Percentiles rank a stretch among this genome's conserved stretches.
Conservation (phyloP, 2,888 invertebrate species). For the Dryobota labecula region DNA sequence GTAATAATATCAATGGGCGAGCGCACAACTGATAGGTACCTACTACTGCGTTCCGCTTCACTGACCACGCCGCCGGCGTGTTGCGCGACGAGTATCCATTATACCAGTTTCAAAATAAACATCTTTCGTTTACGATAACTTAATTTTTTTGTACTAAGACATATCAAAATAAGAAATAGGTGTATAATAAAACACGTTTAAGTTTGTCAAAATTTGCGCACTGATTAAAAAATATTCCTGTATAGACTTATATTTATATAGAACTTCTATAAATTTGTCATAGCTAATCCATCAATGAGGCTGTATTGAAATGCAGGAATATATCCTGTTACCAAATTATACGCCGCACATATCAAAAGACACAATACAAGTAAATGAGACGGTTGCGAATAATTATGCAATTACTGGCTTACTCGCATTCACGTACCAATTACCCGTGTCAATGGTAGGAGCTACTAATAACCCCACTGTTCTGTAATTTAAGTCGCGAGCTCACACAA, state of each 20-base stretch:
- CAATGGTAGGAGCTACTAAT: slow-evolving; percentile 71
- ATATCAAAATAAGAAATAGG: no score
- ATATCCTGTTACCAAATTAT: slow-evolving; percentile 56
- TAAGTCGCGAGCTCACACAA: slow-evolving; percentile 64
- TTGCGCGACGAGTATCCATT: no score
- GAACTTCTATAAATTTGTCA: slow-evolving; percentile 3
- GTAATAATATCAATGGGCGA: no score
- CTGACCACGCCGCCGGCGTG: no score
- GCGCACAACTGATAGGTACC: no score
- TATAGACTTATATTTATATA: neutral
- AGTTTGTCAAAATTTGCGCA: no score
- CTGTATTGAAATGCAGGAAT: slow-evolving; percentile 33
- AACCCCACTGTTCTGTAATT: slow-evolving; percentile 68
- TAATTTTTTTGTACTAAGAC: no score
- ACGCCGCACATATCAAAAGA: slow-evolving; percentile 56
- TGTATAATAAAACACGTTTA: no score
- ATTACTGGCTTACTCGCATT: slow-evolving; percentile 68
- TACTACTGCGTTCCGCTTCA: no score
- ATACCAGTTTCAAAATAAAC: no score
- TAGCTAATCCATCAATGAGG: slow-evolving; percentile 27
- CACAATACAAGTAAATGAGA: slow-evolving; percentile 61
- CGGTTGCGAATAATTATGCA: slow-evolving; percentile 69
- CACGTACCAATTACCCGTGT: slow-evolving; percentile 70
- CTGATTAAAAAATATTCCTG: no score
- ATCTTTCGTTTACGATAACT: no score